Conservation (phyloP, 2,797 vertebrate species). For the Echeneis naucrates region DNA sequence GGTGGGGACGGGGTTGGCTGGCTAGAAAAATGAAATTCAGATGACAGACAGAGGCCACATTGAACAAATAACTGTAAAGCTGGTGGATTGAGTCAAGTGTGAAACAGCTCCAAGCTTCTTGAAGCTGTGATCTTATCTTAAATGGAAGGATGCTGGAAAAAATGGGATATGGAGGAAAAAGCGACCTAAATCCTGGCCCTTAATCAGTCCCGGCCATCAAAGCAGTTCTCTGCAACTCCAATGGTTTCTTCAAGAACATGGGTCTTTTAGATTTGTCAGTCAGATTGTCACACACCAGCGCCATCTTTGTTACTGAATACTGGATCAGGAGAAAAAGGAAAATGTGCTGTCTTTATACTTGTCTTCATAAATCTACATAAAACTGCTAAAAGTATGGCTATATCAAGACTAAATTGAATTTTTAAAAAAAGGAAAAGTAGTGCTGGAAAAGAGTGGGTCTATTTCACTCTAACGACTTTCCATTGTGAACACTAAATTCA, state of each 20-base stretch:
- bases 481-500: not conserved
- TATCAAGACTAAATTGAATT: not conserved
- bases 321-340: not conserved
- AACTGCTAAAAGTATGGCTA: not conserved
- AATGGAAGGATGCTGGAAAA: constrained; percentile 49
- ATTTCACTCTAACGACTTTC: not conserved
- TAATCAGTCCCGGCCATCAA: constrained; percentile 16
- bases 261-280: constrained; percentile 15
- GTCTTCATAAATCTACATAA: not conserved
- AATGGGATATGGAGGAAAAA: constrained; percentile 32
- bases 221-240: not conserved
- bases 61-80: constrained; percentile 65
- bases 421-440: too few relatives aligned
- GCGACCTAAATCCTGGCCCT: constrained; percentile 8
- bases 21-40: constrained; percentile 79
- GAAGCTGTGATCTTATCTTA: constrained; percentile 55
- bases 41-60: constrained; percentile 61
- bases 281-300: constrained; percentile 6
- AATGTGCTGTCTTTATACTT: not conserved
- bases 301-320: not conserved
- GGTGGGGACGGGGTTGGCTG: constrained; percentile 15
- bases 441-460: too few relatives aligned
- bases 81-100: constrained; percentile 44
- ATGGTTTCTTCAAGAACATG: constrained; percentile 16
- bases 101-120: constrained; percentile 37